Evolutionary conservation across 1,140 invertebrate species (phyloP).

Genomic region (Physella acuta): DNA sequence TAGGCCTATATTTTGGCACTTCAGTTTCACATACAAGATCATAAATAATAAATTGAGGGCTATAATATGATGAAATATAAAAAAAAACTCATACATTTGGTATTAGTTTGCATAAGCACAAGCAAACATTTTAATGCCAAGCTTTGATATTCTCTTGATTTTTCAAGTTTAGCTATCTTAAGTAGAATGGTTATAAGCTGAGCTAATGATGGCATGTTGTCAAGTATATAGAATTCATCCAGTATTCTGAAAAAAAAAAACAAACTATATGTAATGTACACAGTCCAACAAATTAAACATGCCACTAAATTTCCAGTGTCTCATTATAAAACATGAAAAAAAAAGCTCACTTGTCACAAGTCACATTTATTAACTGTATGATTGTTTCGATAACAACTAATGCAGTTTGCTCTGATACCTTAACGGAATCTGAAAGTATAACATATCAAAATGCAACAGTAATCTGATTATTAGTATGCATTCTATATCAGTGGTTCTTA

Average conservation of each 20-base stretch:
- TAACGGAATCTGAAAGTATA: background rate
- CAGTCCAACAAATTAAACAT: too few relatives aligned
- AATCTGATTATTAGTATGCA: too few relatives aligned
- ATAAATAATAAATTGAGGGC: too few relatives aligned
- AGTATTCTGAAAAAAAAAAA: conserved; percentile 14
- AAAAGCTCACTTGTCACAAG: background rate
- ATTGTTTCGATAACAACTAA: background rate
- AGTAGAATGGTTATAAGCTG: conserved; percentile 13
- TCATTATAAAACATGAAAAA: too few relatives aligned
- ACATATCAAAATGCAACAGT: too few relatives aligned
- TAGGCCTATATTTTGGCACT: too few relatives aligned
- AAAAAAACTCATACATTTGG: conserved; percentile 23
- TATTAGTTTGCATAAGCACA: background rate
- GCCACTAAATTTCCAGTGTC: too few relatives aligned
- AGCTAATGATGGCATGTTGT: background rate
- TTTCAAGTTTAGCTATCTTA: conserved; percentile 4
- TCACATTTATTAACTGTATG: background rate
- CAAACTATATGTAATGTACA: too few relatives aligned
- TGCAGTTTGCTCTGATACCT: background rate
- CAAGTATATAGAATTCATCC: background rate
- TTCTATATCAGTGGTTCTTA: too few relatives aligned
- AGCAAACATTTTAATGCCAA: conserved; percentile 9
- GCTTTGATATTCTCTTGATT: conserved; percentile 3
- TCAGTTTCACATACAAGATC: too few relatives aligned
- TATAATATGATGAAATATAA: too few relatives aligned